Conservation (phyloP, 1,140 invertebrate species). For the Armadillidium nasatum region DNA sequence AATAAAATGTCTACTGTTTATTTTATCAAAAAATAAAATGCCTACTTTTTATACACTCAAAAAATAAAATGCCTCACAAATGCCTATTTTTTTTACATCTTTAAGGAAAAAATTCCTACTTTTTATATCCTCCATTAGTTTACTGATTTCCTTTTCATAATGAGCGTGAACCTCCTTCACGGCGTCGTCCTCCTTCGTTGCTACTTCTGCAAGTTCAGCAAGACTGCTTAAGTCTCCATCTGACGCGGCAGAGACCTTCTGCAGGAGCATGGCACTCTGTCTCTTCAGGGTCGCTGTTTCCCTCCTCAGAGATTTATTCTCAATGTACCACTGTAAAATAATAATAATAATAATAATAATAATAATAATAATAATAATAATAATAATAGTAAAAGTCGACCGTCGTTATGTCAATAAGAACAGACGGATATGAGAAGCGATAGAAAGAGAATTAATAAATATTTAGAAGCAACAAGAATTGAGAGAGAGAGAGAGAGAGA, state of each 20-base stretch:
- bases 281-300: constrained; percentile 29
- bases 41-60: too few species aligned
- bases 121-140: constrained; percentile 32
- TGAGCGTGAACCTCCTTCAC: constrained; percentile 30
- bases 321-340: constrained; percentile 32
- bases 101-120: neutral
- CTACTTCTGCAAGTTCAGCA: constrained; percentile 20
- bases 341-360: neutral
- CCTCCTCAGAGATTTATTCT: constrained; percentile 33
- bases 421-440: too few species aligned
- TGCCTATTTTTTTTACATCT: too few species aligned
- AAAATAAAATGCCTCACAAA: too few species aligned
- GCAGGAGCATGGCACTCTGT: constrained; percentile 33
- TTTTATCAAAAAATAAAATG: too few species aligned
- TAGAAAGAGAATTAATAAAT: too few species aligned
- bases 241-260: constrained; percentile 28
- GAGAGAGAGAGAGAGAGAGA: too few species aligned
- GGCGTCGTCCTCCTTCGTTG: constrained; percentile 23
- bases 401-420: too few species aligned
- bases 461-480: too few species aligned
- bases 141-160: constrained; percentile 31
- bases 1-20: too few species aligned
- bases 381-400: too few species aligned
- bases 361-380: too few species aligned
- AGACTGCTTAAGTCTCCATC: constrained; percentile 25